Evolutionary conservation across 2,888 invertebrate genomes (phyloP), one percentile per base, ranked within the genome.

Genomic region (Drosophila flavopinicola): DNA sequence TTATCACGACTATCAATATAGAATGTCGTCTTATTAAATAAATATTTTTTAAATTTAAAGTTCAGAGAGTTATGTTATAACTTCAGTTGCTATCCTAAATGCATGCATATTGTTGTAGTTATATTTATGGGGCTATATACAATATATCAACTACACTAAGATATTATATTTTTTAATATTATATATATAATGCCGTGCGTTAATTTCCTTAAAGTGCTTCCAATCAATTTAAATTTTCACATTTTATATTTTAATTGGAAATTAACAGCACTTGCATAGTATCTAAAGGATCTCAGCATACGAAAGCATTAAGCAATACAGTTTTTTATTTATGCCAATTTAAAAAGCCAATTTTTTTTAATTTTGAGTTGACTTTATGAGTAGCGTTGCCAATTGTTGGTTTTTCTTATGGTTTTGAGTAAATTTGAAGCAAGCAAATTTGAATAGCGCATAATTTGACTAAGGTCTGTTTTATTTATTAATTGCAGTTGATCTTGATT

Each of bases 381-480:
- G 20, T 38, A 30, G 38, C 11, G n/a, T 60, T 38, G 59, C 59
- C 66, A 57, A 35, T 54, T 63, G 25, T 15, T 3, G 13, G 24
- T 29, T 10, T 15, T 13, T 10, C n/a, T 33, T 45, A 15, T 13
- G 3, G 11, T 24, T 25, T 24, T 1, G 1, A 6, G 24, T 66
- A 5, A 15, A 23, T 39, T 56, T 44, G 35, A 39, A 58, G 70
- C 75, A 75, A 45, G 75, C 70, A 72, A 72, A 58, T 75, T 75
- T 58, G n/a, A 45, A 32, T 29, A 74, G 68, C 68, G 39, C 54
- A 56, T 66, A 44, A 15, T 71, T 65, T 29, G 6, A 44, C 65
- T 58, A 71, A 29, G 38, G 24, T 56, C 25, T n/a, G n/a, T 6
- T 24, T 23, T 7, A 29, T 44, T 38, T 29, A 11, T n/a, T n/a